Base-by-base conservation (phyloP, 2,888 invertebrate genomes). In the Plusia festucae region DNA sequence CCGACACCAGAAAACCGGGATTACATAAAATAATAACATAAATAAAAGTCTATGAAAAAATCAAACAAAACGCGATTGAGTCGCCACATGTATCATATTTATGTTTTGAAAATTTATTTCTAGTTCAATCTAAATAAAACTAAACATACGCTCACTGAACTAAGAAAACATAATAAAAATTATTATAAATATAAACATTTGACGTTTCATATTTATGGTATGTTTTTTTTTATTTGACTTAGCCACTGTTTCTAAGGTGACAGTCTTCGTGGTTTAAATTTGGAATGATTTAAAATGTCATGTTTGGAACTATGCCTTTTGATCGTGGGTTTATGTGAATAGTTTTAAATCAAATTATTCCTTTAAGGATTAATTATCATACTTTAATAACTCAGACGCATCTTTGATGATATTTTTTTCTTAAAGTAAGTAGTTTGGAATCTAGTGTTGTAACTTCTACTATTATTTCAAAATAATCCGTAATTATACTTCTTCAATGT, bases 81-180 rank as follows among this genome's bases (percentile, higher is more conserved):
- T 88, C 85, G 88, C 90, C 91, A 91, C 91, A 90, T 92, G 93
- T 89, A 91, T 90, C 91, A 89, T 92, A 92, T 91, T 92, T 91
- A 91, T 90, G 90, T 92, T 91, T 90, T 85, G 82, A 83, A 85
- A 89, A 86, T 92, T 91, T 94, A 93, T 93, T 93, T 90, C 91
- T 88, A 90, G 89, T 84, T 78, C 79, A 83, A 87, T 88, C 83
- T 85, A 88, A 90, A 91, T 91, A 92, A 89, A 87, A 63, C 70
- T 69, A 82, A 84, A 85, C 86, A 90, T 92, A 93, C 88, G 86
- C 85, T 84, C 87, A 84, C 84, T 86, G 75, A 81, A 81, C 85
- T 87, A 88, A 86, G 87, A 92, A 86, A 92, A 92, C 91, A 91
- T 91, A 89, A 91, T 91, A 92, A 92, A 91, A 88, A 74, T 53